Conservation (phyloP, 2,888 invertebrate species). For the Sussaba pulchella region DNA sequence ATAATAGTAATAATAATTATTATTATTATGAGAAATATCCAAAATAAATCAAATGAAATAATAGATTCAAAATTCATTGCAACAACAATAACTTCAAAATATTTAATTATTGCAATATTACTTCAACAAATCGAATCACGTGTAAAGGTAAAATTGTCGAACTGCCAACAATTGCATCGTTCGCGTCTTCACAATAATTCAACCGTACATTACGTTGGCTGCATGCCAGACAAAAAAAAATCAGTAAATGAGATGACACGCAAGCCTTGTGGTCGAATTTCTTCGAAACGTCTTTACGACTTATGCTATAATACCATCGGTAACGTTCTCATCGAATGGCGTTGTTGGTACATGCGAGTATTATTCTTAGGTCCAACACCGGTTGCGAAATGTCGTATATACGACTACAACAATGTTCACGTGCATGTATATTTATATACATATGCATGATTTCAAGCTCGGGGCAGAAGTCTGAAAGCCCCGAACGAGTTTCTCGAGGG, state of each 20-base stretch:
- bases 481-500: constrained; percentile 59
- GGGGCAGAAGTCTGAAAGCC: constrained; percentile 32
- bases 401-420: neutral
- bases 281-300: neutral
- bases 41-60: too few relatives aligned
- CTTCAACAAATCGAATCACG: too few relatives aligned
- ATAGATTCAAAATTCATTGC: too few relatives aligned
- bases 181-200: neutral
- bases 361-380: constrained; percentile 26
- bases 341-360: too few relatives aligned
- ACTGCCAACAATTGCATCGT: neutral
- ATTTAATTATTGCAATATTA: too few relatives aligned
- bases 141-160: too few relatives aligned
- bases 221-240: neutral
- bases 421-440: neutral
- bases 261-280: constrained; percentile 6
- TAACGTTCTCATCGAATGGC: neutral
- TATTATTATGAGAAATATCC: too few relatives aligned
- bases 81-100: too few relatives aligned
- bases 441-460: neutral
- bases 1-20: too few relatives aligned
- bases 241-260: neutral
- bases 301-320: neutral
- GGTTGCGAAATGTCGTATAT: constrained; percentile 26
- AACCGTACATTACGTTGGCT: neutral